Evolutionary conservation across 2,797 vertebrate species (phyloP).

Genomic region (Phaenicophaeus curvirostris): DNA sequence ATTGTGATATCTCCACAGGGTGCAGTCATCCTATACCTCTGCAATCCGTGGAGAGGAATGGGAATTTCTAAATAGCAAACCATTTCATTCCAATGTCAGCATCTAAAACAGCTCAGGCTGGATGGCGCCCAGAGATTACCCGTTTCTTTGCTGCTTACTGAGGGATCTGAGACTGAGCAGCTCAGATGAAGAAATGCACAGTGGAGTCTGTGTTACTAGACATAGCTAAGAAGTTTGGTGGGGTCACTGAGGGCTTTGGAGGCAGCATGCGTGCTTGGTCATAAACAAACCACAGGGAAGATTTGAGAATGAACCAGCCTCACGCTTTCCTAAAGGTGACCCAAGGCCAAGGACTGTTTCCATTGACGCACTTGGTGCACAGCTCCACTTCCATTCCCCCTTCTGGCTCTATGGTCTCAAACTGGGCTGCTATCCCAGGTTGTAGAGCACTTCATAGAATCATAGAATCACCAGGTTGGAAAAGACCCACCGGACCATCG

Average conservation of each 20-base stretch:
- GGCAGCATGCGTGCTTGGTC: fast-evolving
- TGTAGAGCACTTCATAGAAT: neutral
- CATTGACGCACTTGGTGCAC: fast-evolving
- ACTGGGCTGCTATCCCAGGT: neutral
- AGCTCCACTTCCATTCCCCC: neutral
- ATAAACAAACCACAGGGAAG: neutral
- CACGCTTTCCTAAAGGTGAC: neutral
- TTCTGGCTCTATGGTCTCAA: neutral
- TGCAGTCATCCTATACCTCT: neutral
- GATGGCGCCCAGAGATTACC: neutral
- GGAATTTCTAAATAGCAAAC: neutral
- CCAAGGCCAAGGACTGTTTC: neutral
- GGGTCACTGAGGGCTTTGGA: neutral
- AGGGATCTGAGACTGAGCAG: neutral
- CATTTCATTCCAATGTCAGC: fast-evolving
- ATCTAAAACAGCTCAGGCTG: neutral
- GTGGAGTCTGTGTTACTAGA: neutral
- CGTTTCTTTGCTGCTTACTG: neutral
- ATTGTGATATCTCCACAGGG: neutral
- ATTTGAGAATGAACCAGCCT: neutral
- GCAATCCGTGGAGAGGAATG: neutral
- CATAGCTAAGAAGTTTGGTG: neutral
- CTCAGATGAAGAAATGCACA: neutral
- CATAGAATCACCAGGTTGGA: too few relatives aligned
- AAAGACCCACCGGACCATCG: too few relatives aligned